Conservation (phyloP, 1,140 invertebrate genomes). For the Drosophila nasuta region DNA sequence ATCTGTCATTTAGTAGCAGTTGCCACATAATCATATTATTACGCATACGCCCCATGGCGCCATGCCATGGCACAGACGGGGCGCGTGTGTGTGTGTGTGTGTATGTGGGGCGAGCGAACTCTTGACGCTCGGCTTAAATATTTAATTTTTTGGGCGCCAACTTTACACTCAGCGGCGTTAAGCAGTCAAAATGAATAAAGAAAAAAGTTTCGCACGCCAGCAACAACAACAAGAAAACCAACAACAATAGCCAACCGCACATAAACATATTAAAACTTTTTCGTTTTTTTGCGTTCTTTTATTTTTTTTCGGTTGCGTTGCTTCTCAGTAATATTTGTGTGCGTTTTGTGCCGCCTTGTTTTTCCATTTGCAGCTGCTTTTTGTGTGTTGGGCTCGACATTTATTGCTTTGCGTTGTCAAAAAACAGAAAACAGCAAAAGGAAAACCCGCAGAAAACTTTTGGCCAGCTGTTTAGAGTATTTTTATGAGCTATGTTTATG, state of each 20-base stretch:
- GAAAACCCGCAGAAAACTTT: constrained; percentile 59
- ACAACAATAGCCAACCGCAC: constrained; percentile 55
- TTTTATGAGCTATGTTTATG: constrained; percentile 72
- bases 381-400: constrained; percentile 61
- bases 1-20: constrained; percentile 74
- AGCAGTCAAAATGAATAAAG: constrained; percentile 49
- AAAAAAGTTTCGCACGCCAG: constrained; percentile 26
- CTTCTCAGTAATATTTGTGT: constrained; percentile 39
- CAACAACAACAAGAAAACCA: constrained; percentile 19
- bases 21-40: constrained; percentile 78
- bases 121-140: constrained; percentile 65
- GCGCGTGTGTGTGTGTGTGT: background rate
- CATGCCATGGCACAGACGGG: background rate
- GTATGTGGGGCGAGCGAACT: background rate
- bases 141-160: constrained; percentile 66
- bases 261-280: constrained; percentile 82
- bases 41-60: constrained; percentile 72
- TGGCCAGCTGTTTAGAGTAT: constrained; percentile 51
- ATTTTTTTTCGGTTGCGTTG: constrained; percentile 11
- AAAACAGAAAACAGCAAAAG: constrained; percentile 32
- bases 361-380: constrained; percentile 69
- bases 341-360: constrained; percentile 29
- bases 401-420: constrained; percentile 74
- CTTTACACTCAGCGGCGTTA: constrained; percentile 62
- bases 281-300: constrained; percentile 39